Conservation (phyloP, 2,113 vertebrate species). For the Delphinus delphis region DNA sequence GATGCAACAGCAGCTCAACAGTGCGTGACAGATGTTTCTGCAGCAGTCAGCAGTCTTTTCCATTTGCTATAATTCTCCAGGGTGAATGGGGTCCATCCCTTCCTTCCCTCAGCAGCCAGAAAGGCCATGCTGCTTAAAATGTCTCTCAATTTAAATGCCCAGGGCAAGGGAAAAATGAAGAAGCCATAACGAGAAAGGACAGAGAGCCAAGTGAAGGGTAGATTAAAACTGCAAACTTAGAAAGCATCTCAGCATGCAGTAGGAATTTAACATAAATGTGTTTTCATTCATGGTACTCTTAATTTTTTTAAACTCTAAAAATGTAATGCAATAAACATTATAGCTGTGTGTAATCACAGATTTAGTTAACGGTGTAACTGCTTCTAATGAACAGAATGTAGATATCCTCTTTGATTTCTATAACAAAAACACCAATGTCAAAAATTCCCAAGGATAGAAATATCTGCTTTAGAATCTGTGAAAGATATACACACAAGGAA, state of each 20-base stretch:
- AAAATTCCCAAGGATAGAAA: neutral
- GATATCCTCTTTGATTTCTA: neutral
- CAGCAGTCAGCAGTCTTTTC: neutral
- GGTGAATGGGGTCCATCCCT: neutral
- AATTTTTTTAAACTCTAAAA: neutral
- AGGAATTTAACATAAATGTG: neutral
- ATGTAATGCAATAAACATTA: neutral
- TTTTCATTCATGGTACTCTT: neutral
- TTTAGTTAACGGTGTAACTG: neutral
- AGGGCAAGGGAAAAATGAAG: neutral
- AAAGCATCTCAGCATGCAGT: neutral
- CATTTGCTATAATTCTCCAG: slow-evolving; percentile 42
- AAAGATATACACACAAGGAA: neutral
- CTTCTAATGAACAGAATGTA: neutral
- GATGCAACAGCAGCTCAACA: slow-evolving; percentile 11
- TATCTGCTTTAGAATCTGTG: neutral
- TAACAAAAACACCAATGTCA: neutral
- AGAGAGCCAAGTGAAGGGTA: neutral
- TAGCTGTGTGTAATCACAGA: neutral
- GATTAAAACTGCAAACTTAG: neutral
- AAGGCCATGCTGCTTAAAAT: neutral
- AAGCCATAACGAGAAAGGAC: neutral
- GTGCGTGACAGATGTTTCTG: neutral
- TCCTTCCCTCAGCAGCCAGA: neutral
- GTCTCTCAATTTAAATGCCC: neutral